Percentiles rank a stretch among this genome's conserved stretches.
phyloP scores from a whole-genome alignment of 2,113 vertebrate species.

The Lagenorhynchus albirostris region DNA sequence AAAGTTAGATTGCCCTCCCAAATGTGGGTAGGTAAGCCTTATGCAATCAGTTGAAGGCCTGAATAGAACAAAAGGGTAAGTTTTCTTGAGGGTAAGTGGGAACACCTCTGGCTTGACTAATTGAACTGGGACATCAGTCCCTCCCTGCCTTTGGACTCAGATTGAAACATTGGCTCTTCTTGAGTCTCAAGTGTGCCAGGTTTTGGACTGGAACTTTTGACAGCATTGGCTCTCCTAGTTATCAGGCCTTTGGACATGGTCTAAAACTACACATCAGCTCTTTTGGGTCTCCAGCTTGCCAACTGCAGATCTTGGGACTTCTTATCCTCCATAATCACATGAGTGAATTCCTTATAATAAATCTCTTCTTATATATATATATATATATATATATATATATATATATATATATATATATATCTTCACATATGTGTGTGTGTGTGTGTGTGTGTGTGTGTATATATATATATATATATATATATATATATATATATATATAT shows the following conservation, averaged over 20 bases:
- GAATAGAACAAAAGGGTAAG: neutral
- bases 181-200: neutral
- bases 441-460: fast-evolving
- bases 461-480: too few relatives aligned
- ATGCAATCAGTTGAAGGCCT: neutral
- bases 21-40: neutral
- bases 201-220: neutral
- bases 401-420: neutral
- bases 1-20: neutral
- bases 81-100: neutral
- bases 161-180: neutral
- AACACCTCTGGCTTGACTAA: neutral
- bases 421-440: neutral
- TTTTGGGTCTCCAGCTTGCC: neutral
- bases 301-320: neutral
- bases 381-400: neutral
- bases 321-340: neutral
- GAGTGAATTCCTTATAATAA: neutral
- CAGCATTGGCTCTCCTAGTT: neutral
- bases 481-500: neutral
- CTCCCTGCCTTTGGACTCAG: neutral
- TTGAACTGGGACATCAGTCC: neutral
- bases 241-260: neutral
- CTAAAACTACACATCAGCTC: neutral
- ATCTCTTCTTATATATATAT: neutral